phyloP scores from a whole-genome alignment of 2,113 vertebrate genomes.

The Rattus rattus region DNA sequence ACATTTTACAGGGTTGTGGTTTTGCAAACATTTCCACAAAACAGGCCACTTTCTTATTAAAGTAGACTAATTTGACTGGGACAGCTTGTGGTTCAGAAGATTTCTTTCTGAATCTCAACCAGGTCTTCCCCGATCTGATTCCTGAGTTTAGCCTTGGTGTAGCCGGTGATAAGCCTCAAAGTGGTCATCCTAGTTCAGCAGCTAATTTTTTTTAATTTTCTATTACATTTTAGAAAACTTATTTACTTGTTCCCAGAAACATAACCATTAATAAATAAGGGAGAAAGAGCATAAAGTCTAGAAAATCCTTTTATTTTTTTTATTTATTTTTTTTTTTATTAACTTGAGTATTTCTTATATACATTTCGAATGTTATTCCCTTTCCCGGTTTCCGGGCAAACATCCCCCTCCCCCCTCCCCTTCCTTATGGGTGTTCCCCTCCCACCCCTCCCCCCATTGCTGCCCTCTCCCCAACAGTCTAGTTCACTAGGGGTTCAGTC shows the following conservation, averaged over 20 bases:
- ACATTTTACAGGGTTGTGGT: slow-evolving; percentile 55
- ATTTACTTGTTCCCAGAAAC: background rate
- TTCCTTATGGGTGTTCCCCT: too few relatives aligned
- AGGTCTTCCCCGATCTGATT: background rate
- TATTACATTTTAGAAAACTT: background rate
- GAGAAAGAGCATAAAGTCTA: background rate
- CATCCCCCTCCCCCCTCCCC: too few relatives aligned
- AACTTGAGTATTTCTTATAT: too few relatives aligned
- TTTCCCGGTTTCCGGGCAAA: too few relatives aligned
- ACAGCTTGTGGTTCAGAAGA: background rate
- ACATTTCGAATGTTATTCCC: too few relatives aligned
- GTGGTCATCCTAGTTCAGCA: background rate
- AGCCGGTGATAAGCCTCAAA: background rate
- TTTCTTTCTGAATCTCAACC: slow-evolving; percentile 42
- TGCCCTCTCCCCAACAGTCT: too few relatives aligned
- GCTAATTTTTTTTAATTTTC: background rate
- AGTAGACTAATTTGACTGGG: slow-evolving; percentile 51
- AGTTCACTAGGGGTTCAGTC: too few relatives aligned
- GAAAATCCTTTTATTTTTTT: background rate
- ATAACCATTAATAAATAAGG: background rate
- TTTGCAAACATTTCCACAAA: slow-evolving; percentile 71
- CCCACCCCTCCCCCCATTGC: too few relatives aligned
- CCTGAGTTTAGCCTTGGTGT: background rate
- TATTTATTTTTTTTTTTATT: too few relatives aligned
- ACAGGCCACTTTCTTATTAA: slow-evolving; percentile 65